A percentile compares a stretch with the other conserved stretches of the same genome.
These are phyloP conservation scores for Melieria picta DNA, from an alignment of 2,888 invertebrate species.

Conservation along the genomic window DNA sequence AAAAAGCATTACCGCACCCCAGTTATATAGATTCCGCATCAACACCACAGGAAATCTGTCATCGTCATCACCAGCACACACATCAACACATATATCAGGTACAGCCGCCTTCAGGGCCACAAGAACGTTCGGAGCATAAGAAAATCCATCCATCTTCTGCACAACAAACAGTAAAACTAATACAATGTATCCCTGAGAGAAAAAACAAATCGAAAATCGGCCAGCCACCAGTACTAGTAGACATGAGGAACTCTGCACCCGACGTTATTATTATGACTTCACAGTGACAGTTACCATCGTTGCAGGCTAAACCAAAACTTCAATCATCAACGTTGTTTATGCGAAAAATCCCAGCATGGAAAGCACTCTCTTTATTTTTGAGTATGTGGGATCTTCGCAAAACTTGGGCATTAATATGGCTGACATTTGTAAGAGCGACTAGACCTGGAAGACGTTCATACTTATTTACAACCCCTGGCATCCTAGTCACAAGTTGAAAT, in stretches of 20 bases:
- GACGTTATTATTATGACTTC: conserved; percentile 84
- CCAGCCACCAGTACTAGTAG: conserved; percentile 76
- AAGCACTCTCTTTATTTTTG: too few relatives aligned
- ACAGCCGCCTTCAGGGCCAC: conserved; percentile 36
- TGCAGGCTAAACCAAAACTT: too few relatives aligned
- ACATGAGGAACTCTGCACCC: conserved; percentile 88
- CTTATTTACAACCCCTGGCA: too few relatives aligned
- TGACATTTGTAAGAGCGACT: too few relatives aligned
- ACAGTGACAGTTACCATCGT: conserved; percentile 72
- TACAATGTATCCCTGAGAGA: conserved; percentile 42
- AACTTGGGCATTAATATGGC: too few relatives aligned
- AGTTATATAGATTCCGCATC: conserved; percentile 28
- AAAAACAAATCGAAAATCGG: conserved; percentile 54
- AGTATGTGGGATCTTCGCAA: too few relatives aligned
- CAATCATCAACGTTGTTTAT: too few relatives aligned
- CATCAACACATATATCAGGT: conserved; percentile 41
- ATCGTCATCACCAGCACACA: conserved; percentile 63
- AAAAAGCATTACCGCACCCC: conserved; percentile 30
- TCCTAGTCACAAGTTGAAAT: too few relatives aligned
- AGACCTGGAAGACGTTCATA: too few relatives aligned
- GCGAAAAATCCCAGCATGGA: too few relatives aligned
- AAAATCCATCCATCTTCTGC: conserved; percentile 43
- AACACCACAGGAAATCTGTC: conserved; percentile 54
- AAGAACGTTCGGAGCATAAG: conserved; percentile 45
- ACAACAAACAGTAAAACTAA: conserved; percentile 41